Evolutionary conservation across 2,797 vertebrate species (phyloP).

Genomic region (Brachyalestes nurse): DNA sequence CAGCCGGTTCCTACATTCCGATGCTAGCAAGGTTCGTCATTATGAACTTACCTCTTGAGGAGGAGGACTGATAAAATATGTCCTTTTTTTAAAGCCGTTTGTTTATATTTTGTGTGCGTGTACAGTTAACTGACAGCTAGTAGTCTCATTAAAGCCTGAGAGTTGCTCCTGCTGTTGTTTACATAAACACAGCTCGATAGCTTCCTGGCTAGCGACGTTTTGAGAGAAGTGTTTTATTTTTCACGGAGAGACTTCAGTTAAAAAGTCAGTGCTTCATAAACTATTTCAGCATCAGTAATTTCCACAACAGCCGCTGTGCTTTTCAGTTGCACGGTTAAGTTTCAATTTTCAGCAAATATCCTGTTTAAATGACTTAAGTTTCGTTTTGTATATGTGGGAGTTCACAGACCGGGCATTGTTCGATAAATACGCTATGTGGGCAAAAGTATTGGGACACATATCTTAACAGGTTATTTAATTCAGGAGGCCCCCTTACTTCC

Average conservation of each 20-base stretch:
- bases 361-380: not conserved
- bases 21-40: slow-evolving; percentile 30
- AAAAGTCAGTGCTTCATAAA: not conserved
- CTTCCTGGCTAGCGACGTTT: not conserved
- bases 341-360: not conserved
- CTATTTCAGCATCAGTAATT: not conserved
- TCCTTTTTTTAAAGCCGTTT: not conserved
- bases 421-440: too few species aligned
- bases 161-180: not conserved
- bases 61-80: not conserved
- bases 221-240: not conserved
- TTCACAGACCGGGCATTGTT: not conserved
- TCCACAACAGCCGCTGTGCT: not conserved
- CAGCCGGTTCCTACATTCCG: not conserved
- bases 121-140: not conserved
- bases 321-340: not conserved
- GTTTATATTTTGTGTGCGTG: not conserved
- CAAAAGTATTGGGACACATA: too few species aligned
- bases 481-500: too few species aligned
- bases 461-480: too few species aligned
- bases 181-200: not conserved
- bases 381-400: not conserved
- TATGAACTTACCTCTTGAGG: not conserved
- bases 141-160: not conserved
- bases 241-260: not conserved